These are phyloP conservation scores for Ctena decussata DNA, from an alignment of 2,888 invertebrate genomes.

Conservation along the genomic window DNA sequence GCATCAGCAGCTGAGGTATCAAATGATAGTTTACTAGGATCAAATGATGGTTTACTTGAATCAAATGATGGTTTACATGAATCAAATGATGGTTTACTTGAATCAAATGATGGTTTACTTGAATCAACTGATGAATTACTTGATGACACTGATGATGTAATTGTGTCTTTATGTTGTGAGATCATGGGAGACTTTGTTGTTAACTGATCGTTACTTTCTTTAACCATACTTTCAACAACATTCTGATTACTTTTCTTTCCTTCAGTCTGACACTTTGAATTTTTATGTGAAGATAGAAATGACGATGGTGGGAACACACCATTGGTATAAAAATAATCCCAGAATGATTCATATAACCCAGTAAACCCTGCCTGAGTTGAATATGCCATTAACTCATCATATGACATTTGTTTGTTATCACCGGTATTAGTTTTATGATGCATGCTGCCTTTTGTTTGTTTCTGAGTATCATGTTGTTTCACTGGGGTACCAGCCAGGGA, in stretches of 20 bases:
- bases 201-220: not conserved
- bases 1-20: not conserved
- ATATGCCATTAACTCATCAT: conserved; percentile 70
- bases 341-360: conserved; percentile 78
- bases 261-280: not conserved
- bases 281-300: conserved; percentile 43
- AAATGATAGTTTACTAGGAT: too few relatives aligned
- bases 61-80: too few relatives aligned
- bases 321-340: conserved; percentile 79
- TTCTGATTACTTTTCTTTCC: not conserved
- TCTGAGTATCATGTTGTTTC: conserved; percentile 20
- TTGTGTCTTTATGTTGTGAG: not conserved
- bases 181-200: not conserved
- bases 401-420: conserved; percentile 64
- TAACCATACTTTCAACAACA: not conserved
- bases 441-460: conserved; percentile 15
- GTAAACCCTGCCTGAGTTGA: conserved; percentile 65
- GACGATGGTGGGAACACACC: conserved; percentile 80
- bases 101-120: too few relatives aligned
- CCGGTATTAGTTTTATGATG: conserved; percentile 17
- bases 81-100: too few relatives aligned
- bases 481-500: conserved; percentile 41
- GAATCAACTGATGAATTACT: not conserved
- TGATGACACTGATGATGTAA: not conserved
- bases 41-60: too few relatives aligned